Conservation (phyloP, 2,888 invertebrate species). For the Pocota personata region DNA sequence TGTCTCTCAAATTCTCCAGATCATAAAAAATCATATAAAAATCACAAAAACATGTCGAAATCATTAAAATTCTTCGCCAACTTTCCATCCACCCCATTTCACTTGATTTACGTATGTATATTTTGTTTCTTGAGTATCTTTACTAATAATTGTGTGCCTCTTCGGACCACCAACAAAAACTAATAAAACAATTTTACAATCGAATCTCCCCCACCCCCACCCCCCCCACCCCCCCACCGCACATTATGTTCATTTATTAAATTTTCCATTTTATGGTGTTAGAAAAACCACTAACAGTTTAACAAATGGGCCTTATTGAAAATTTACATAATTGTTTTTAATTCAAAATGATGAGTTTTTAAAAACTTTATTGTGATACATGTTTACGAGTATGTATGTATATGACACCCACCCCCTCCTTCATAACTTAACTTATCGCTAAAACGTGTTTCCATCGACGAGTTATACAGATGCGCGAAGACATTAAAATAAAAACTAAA, state of each 20-base stretch:
- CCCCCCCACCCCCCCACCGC: background rate
- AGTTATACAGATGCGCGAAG: constrained; percentile 21
- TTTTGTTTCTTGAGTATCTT: constrained; percentile 37
- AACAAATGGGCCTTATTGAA: constrained; percentile 5
- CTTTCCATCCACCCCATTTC: constrained; percentile 16
- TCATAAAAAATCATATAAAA: constrained; percentile 21
- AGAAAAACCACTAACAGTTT: constrained; percentile 19
- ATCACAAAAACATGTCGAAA: constrained; percentile 38
- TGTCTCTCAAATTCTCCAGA: constrained; percentile 34
- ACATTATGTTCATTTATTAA: background rate
- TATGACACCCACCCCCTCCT: background rate
- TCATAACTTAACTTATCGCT: background rate
- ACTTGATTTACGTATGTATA: constrained; percentile 20
- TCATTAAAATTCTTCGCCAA: constrained; percentile 46
- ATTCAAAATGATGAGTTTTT: constrained; percentile 33
- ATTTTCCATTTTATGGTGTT: constrained; percentile 2
- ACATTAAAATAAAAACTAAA: constrained; percentile 3
- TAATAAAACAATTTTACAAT: constrained; percentile 44
- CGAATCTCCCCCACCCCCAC: background rate
- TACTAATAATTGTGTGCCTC: constrained; percentile 11
- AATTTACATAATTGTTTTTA: constrained; percentile 64
- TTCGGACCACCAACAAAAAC: background rate
- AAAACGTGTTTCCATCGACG: constrained; percentile 42
- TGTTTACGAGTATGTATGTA: background rate
- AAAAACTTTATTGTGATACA: background rate